A percentile compares a stretch with the other conserved stretches of the same genome.
These are phyloP conservation scores for Poecilia wingei DNA, from an alignment of 2,797 vertebrate species.

Conservation along the genomic window DNA sequence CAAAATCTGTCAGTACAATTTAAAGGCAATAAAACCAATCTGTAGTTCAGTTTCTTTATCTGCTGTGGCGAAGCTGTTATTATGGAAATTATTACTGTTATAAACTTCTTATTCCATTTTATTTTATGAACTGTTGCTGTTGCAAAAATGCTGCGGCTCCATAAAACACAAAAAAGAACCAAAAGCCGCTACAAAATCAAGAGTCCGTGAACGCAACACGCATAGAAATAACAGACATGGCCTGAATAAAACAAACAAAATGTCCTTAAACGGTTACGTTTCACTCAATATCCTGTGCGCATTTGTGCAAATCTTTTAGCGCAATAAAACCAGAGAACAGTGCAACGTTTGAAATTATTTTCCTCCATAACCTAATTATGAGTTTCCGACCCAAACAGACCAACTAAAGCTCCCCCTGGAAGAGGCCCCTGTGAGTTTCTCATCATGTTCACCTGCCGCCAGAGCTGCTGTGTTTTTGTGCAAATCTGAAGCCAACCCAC, in stretches of 20 bases:
- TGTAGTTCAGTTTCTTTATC: background rate
- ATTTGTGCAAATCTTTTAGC: background rate
- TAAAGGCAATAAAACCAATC: background rate
- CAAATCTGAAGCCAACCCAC: constrained; percentile 77
- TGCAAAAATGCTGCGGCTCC: constrained; percentile 5
- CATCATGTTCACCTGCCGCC: background rate
- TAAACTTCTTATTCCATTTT: background rate
- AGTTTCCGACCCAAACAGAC: background rate
- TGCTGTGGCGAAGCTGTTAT: background rate
- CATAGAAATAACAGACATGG: background rate
- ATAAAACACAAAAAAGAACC: background rate
- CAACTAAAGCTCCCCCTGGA: background rate
- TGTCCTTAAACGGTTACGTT: background rate
- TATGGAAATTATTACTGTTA: background rate
- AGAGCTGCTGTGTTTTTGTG: constrained; percentile 1
- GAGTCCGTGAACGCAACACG: background rate
- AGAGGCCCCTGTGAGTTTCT: background rate
- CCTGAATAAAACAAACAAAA: background rate
- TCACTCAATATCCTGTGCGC: background rate
- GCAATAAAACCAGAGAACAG: background rate
- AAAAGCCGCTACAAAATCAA: background rate
- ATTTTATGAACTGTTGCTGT: too few species aligned
- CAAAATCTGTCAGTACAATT: background rate
- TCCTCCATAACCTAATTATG: background rate
- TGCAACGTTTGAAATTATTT: background rate